phyloP scores from a whole-genome alignment of 2,797 vertebrate genomes.

The Argentina silus region DNA sequence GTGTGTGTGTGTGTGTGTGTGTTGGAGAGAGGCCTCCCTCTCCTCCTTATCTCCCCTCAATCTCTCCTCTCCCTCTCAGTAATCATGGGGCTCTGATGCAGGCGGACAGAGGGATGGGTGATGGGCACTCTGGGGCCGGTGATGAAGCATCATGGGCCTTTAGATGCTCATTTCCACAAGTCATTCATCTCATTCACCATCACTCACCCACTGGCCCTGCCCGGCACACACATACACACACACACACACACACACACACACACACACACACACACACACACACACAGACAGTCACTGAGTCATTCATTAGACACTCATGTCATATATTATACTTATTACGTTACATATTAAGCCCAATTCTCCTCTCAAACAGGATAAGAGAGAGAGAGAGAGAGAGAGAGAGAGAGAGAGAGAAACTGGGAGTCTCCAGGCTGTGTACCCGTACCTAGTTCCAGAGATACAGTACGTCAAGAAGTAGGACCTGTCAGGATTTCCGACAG shows the following conservation, averaged over 20 bases:
- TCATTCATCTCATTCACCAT: conserved; percentile 81
- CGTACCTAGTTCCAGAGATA: conserved; percentile 47
- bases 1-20: too few species aligned
- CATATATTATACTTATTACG: conserved; percentile 43
- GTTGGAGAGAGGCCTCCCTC: background rate
- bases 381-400: background rate
- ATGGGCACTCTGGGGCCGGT: conserved; percentile 67
- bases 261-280: too few species aligned
- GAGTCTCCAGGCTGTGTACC: conserved; percentile 35
- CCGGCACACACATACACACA: too few species aligned
- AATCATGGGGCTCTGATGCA: conserved; percentile 71
- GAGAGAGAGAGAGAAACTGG: conserved; percentile 34
- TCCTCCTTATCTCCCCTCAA: conserved; percentile 19
- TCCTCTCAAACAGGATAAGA: conserved; percentile 40
- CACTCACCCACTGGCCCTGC: conserved; percentile 62
- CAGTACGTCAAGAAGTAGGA: conserved; percentile 59
- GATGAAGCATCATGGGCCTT: conserved; percentile 84
- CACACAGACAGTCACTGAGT: conserved; percentile 41
- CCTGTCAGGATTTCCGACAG: conserved; percentile 63
- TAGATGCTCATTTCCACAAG: conserved; percentile 85
- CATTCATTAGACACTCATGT: conserved; percentile 65
- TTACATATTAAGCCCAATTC: conserved; percentile 47
- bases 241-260: too few species aligned
- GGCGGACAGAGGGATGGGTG: conserved; percentile 77
- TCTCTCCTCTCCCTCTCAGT: conserved; percentile 65